Evolutionary conservation across 2,888 invertebrate species (phyloP).

Genomic region (Apeira syringaria): DNA sequence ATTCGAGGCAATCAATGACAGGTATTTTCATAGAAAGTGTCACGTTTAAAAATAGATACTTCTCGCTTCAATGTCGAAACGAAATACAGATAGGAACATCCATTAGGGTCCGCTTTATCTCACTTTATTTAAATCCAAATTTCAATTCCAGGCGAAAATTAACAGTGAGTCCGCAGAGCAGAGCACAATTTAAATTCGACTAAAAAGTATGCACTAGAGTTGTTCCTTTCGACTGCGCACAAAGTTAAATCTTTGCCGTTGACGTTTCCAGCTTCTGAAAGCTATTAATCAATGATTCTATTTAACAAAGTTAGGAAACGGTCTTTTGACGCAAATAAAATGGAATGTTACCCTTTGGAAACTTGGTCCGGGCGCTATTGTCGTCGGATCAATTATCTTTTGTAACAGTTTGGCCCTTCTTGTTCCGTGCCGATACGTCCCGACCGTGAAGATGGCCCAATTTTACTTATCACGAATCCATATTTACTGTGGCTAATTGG

Average conservation of each 20-base stretch:
- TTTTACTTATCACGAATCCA: slow-evolving; percentile 38
- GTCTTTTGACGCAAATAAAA: slow-evolving; percentile 50
- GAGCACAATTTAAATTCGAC: slow-evolving; percentile 29
- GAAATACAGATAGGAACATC: slow-evolving; percentile 27
- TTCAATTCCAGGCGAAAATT: slow-evolving; percentile 28
- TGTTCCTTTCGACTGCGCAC: slow-evolving; percentile 39
- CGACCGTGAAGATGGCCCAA: slow-evolving; percentile 38
- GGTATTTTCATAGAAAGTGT: not conserved
- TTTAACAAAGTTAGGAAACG: slow-evolving; percentile 47
- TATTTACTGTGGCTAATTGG: slow-evolving; percentile 34
- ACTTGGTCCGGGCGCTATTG: slow-evolving; percentile 40
- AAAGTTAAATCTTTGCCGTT: slow-evolving; percentile 44
- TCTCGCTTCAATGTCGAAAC: slow-evolving; percentile 11
- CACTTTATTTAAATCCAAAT: slow-evolving; percentile 32
- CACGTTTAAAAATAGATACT: not conserved
- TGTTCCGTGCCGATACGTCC: slow-evolving; percentile 39
- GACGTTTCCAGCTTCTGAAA: slow-evolving; percentile 40
- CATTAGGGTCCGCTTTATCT: slow-evolving; percentile 26
- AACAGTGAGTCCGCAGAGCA: slow-evolving; percentile 27
- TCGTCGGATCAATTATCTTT: slow-evolving; percentile 53
- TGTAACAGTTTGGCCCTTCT: slow-evolving; percentile 42
- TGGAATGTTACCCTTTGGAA: slow-evolving; percentile 43
- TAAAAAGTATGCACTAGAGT: slow-evolving; percentile 35
- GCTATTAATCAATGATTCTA: slow-evolving; percentile 52
- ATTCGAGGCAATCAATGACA: not conserved